A percentile compares a stretch with the other conserved stretches of the same genome.
Evolutionary conservation across 2,797 vertebrate genomes (phyloP).

Genomic region (Microcaecilia unicolor): DNA sequence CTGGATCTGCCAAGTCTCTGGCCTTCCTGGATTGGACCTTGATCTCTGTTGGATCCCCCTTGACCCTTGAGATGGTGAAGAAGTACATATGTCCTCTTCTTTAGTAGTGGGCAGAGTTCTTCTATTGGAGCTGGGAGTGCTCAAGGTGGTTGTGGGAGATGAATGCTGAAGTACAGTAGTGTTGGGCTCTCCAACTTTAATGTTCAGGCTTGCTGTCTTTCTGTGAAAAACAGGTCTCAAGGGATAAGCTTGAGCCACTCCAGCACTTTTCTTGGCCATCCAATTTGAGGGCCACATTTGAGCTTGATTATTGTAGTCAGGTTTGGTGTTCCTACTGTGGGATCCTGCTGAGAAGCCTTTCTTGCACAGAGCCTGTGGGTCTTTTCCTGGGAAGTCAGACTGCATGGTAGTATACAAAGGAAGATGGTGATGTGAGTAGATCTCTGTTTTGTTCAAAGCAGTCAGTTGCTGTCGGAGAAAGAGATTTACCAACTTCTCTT

Average conservation of each 20-base stretch:
- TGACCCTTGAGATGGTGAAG: too few relatives aligned
- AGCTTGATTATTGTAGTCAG: constrained; percentile 12
- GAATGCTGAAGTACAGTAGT: background rate
- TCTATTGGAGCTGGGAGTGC: background rate
- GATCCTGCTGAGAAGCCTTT: constrained; percentile 10
- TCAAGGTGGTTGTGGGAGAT: background rate
- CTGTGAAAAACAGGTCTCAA: constrained; percentile 62
- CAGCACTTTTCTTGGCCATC: constrained; percentile 27
- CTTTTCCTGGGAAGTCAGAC: background rate
- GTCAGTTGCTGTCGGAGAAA: constrained; percentile 18
- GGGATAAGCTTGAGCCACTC: constrained; percentile 54
- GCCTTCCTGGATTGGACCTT: background rate
- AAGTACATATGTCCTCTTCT: too few relatives aligned
- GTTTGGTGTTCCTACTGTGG: constrained; percentile 2
- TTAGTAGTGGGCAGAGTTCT: too few relatives aligned
- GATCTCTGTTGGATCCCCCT: background rate
- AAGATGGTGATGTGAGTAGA: constrained; percentile 1
- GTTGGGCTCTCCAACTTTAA: background rate
- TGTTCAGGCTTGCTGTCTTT: constrained; percentile 14
- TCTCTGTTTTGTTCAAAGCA: background rate
- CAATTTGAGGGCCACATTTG: constrained; percentile 19
- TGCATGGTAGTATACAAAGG: too few relatives aligned
- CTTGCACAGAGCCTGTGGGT: constrained; percentile 7
- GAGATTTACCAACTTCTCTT: constrained; percentile 14
- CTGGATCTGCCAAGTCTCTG: constrained; percentile 25